Base-by-base conservation (phyloP, 2,797 vertebrate genomes). In the Botia kubotai region DNA sequence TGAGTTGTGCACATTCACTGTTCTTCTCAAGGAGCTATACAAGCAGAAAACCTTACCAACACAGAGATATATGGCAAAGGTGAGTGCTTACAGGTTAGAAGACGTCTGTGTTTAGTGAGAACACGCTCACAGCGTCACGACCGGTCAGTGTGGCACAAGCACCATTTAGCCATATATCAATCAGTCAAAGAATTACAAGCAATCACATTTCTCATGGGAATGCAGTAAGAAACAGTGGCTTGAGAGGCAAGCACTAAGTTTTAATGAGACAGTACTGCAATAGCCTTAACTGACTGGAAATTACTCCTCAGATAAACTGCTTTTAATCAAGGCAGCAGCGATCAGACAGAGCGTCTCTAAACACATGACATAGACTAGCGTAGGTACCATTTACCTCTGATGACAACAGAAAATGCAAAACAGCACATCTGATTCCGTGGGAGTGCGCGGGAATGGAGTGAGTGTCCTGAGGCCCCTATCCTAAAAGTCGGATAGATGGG, bases 21-120 rank as follows among this genome's bases (percentile, higher is more conserved):
- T 92, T 93, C 92, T 93, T 92, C 93, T 93, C 91, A 74, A 80
- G 92, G 92, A 92, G 93, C 92, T 94, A 90, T 89, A 91, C 88
- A 90, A 91, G 91, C 88, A 90, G 90, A 92, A 90, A 79, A 88
- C 88, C 86, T 86, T 89, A 90, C 89, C 82, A 86, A 86, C 86
- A 88, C 83, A 83, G 84, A 84, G 86, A 87, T 87, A 83, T 87
- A 87, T 79, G 75, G 83, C 86, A 85, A 85, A 82, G 86, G 81
- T 83, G 81, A 81, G 83, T 71, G 81, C 72, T 77, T 79, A 70
- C 33, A 78, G 23, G 55, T 70, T 67, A 78, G 43, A 23, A 74
- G 11, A 48, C 62, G 39, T 63, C 65, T 83, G 73, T 62, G 57
- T 75, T 62, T 43, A 43, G 14, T 43, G 26, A 79, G 70, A 11